Evolutionary conservation across 30 jellyfish, hydroid and myxozoan genomes (phyloP).

Genomic region (Aurelia sp.): DNA sequence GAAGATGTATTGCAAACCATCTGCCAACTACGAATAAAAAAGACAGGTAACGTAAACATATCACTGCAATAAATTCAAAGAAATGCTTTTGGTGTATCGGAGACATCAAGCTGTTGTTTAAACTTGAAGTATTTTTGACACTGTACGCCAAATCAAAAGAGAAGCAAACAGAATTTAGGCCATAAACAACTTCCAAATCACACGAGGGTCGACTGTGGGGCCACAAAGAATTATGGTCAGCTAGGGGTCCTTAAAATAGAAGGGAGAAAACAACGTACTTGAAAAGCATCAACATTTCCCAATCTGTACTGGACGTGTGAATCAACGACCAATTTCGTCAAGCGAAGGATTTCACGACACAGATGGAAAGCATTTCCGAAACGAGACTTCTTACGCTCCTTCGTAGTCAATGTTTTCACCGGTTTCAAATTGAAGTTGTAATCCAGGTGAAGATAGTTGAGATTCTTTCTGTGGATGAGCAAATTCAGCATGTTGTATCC

Average conservation of each 20-base stretch:
- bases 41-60: not conserved
- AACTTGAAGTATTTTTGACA: too few species aligned
- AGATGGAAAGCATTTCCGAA: slow-evolving; percentile 99
- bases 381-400: slow-evolving; percentile 99
- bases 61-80: not conserved
- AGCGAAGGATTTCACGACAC: slow-evolving; percentile 96
- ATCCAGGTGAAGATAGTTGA: slow-evolving; percentile 97
- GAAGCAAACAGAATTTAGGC: too few species aligned
- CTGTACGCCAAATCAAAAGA: too few species aligned
- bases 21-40: slow-evolving; percentile 84
- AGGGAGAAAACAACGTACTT: slow-evolving; percentile 45
- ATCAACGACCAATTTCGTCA: slow-evolving; percentile 94
- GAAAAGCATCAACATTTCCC: slow-evolving; percentile 99
- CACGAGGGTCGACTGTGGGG: too few species aligned
- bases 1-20: slow-evolving; percentile 95
- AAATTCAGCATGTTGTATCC: slow-evolving; percentile 98
- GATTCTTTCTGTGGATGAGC: slow-evolving; percentile 97
- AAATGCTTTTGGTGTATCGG: too few species aligned
- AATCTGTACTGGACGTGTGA: slow-evolving; percentile 98
- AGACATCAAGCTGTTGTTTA: too few species aligned
- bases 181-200: too few species aligned
- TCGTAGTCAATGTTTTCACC: slow-evolving; percentile 96
- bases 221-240: too few species aligned
- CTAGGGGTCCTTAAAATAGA: too few species aligned
- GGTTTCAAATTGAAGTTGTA: slow-evolving; percentile 99